Conservation (phyloP, 2,888 invertebrate genomes). For the Limulus polyphemus region DNA sequence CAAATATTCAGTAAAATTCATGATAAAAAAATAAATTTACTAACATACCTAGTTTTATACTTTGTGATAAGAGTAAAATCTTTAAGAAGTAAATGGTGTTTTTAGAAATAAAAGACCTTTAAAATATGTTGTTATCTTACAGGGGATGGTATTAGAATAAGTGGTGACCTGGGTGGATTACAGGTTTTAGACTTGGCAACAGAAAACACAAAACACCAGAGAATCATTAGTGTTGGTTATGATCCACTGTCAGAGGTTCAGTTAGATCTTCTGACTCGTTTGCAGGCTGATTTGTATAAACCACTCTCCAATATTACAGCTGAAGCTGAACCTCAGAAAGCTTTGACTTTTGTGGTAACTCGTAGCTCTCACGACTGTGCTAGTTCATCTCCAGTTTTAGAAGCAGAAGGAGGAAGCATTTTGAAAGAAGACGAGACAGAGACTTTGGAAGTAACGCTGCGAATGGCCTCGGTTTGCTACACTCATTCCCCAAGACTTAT, state of each 20-base stretch:
- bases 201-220: slow-evolving; percentile 66
- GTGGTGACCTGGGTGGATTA: slow-evolving; percentile 81
- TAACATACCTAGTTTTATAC: too few relatives aligned
- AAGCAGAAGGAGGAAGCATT: too few relatives aligned
- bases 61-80: too few relatives aligned
- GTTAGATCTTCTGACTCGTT: slow-evolving; percentile 32
- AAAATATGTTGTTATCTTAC: too few relatives aligned
- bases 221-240: slow-evolving; percentile 70
- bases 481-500: slow-evolving; percentile 80
- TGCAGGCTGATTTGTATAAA: slow-evolving; percentile 37
- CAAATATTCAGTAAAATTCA: too few relatives aligned
- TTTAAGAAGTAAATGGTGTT: too few relatives aligned
- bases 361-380: slow-evolving; percentile 8
- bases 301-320: slow-evolving; percentile 29
- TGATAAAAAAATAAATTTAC: too few relatives aligned
- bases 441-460: slow-evolving; percentile 39
- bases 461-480: slow-evolving; percentile 85
- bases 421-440: slow-evolving; percentile 4
- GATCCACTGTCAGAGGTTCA: slow-evolving; percentile 44
- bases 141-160: slow-evolving; percentile 50
- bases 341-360: slow-evolving; percentile 43
- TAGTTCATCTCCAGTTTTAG: not conserved
- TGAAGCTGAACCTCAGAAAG: slow-evolving; percentile 37
- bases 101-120: too few relatives aligned
- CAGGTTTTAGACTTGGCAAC: slow-evolving; percentile 60